Conservation (phyloP, 2,113 vertebrate species). For the Tenebrosternarchus preto region DNA sequence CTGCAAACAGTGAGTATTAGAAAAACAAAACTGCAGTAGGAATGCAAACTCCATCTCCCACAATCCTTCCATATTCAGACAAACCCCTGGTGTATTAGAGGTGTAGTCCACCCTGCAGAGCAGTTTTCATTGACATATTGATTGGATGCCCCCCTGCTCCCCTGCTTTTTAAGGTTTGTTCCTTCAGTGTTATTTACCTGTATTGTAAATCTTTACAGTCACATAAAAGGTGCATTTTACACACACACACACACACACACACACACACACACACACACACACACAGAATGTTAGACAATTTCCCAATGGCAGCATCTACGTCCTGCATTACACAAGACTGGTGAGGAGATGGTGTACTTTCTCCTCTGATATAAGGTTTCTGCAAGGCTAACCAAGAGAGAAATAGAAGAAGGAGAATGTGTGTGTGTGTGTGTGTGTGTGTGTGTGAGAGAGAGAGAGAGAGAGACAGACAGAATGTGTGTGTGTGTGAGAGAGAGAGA, state of each 20-base stretch:
- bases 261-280: slow-evolving; percentile 68
- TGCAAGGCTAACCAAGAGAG: slow-evolving; percentile 40
- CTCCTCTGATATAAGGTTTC: slow-evolving; percentile 21
- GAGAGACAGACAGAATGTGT: slow-evolving; percentile 25
- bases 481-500: not conserved
- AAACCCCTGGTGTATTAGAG: not conserved
- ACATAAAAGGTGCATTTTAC: slow-evolving; percentile 78
- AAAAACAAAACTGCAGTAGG: not conserved
- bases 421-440: too few relatives aligned
- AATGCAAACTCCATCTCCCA: not conserved
- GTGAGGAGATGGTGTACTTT: slow-evolving; percentile 15
- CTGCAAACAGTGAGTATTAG: not conserved
- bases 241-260: slow-evolving; percentile 77
- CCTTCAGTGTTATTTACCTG: slow-evolving; percentile 76
- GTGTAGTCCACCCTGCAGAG: slow-evolving; percentile 61
- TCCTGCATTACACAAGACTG: slow-evolving; percentile 29
- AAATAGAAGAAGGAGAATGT: slow-evolving; percentile 4
- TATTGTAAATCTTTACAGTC: slow-evolving; percentile 81
- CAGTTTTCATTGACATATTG: slow-evolving; percentile 73
- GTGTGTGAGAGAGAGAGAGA: not conserved
- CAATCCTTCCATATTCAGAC: not conserved
- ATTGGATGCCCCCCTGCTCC: slow-evolving; percentile 60
- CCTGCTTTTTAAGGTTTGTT: slow-evolving; percentile 72
- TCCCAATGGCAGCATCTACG: slow-evolving; percentile 59
- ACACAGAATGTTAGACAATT: slow-evolving; percentile 69